Evolutionary conservation across 2,113 vertebrate genomes (phyloP).

Genomic region (Ursus arctos): DNA sequence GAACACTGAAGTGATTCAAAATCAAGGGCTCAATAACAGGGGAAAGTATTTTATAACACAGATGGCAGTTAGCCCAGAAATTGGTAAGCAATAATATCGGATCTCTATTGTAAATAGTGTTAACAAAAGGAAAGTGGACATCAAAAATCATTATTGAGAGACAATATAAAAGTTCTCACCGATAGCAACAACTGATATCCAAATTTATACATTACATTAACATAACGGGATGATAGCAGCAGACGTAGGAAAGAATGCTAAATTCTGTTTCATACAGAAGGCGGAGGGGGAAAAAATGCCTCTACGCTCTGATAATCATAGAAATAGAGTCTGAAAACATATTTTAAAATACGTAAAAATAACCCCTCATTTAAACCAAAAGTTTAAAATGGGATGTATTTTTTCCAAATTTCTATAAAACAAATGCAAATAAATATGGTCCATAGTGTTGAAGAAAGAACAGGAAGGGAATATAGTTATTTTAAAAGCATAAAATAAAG

Average conservation of each 20-base stretch:
- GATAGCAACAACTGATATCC: background rate
- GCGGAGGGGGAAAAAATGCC: background rate
- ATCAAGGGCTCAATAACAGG: background rate
- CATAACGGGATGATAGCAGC: background rate
- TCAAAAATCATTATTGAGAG: background rate
- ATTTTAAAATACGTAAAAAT: background rate
- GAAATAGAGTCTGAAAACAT: background rate
- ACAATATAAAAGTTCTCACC: background rate
- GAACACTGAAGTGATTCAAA: background rate
- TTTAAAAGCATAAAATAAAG: background rate
- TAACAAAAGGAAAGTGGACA: background rate
- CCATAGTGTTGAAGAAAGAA: background rate
- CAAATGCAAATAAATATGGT: background rate
- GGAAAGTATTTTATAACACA: background rate
- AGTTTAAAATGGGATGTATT: background rate
- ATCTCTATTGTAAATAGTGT: background rate
- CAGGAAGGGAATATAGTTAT: background rate
- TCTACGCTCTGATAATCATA: background rate
- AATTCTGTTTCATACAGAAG: background rate
- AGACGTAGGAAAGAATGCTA: background rate
- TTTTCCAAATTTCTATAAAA: slow-evolving; percentile 13
- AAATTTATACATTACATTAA: background rate
- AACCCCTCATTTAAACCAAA: background rate
- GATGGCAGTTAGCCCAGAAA: background rate
- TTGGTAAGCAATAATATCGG: background rate